Evolutionary conservation across 2,888 invertebrate genomes (phyloP), one percentile per base, ranked within the genome.

Genomic region (Pristionchus exspectatus): DNA sequence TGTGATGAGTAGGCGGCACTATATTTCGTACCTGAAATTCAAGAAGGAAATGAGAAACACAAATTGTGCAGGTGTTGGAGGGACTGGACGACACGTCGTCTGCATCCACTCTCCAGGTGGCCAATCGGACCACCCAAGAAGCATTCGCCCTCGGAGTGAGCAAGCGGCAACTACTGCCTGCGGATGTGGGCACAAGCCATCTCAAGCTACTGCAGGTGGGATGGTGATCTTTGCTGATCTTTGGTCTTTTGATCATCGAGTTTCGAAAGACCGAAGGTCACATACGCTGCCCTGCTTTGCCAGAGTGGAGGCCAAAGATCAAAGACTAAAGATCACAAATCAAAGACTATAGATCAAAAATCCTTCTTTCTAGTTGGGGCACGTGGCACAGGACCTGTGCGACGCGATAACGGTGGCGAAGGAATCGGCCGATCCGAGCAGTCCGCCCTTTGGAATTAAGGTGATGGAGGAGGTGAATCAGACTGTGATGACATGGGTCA

Each of bases 191-290:
- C 16, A 33, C 21, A 4, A 38, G 33, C n/a, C 72, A 88, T 77
- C 30, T 88, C 27, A 72, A 74, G 38, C 21, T 88, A 9, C 88
- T 88, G 27, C 88, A 88, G 74, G 88, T 88, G n/a, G n/a, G n/a
- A 21, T 10, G n/a, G n/a, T 14, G 38, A 59, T n/a, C 59, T n/a
- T n/a, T n/a, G 9, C 21, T 59, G 59, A 24, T 18, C 59, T 24
- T 24, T n/a, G n/a, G n/a, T n/a, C n/a, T n/a, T n/a, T n/a, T n/a
- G n/a, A n/a, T n/a, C n/a, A n/a, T n/a, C n/a, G n/a, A n/a, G n/a
- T n/a, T n/a, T n/a, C n/a, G n/a, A n/a, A n/a, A n/a, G n/a, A n/a
- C n/a, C n/a, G 2, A 38, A 5, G 38, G 38, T 2, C 3, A 2
- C 2, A 38, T 38, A 2, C n/a, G n/a, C n/a, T n/a, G n/a, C n/a